These are phyloP conservation scores for Cynopterus brachyotis DNA, from an alignment of 2,113 vertebrate species.

Conservation along the genomic window DNA sequence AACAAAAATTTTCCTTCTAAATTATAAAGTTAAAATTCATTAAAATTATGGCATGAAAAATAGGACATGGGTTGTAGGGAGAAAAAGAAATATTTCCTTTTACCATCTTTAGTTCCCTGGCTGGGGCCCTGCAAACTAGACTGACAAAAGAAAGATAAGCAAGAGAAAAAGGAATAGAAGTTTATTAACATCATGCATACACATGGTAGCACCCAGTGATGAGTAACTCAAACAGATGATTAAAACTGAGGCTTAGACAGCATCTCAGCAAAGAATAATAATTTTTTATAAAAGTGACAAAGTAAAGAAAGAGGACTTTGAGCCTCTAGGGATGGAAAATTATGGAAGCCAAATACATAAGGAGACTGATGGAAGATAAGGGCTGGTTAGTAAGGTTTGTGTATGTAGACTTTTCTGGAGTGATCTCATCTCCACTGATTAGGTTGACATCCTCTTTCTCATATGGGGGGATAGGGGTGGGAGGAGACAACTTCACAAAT, in stretches of 20 bases:
- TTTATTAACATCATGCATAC: neutral
- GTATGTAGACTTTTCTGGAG: neutral
- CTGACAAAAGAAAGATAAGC: neutral
- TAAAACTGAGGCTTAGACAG: neutral
- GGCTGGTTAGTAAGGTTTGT: neutral
- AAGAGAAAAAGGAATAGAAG: neutral
- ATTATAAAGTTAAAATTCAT: slow-evolving; percentile 8
- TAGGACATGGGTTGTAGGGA: neutral
- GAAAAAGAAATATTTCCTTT: neutral
- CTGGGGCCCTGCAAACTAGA: neutral
- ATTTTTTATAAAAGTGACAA: neutral
- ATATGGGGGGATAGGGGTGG: neutral
- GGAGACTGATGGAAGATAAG: neutral
- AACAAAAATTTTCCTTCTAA: neutral
- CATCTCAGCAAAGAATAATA: neutral
- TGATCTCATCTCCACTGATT: neutral
- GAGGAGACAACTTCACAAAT: neutral
- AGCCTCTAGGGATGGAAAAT: neutral
- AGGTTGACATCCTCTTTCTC: neutral
- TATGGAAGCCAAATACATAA: neutral
- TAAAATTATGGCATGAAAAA: neutral
- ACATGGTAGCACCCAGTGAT: neutral
- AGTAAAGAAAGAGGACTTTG: neutral
- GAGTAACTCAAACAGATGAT: neutral
- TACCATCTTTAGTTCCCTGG: neutral